A percentile compares a stretch with the other conserved stretches of the same genome.
phyloP scores from a whole-genome alignment of 2,888 invertebrate genomes.

The Drosophila tanythrix region DNA sequence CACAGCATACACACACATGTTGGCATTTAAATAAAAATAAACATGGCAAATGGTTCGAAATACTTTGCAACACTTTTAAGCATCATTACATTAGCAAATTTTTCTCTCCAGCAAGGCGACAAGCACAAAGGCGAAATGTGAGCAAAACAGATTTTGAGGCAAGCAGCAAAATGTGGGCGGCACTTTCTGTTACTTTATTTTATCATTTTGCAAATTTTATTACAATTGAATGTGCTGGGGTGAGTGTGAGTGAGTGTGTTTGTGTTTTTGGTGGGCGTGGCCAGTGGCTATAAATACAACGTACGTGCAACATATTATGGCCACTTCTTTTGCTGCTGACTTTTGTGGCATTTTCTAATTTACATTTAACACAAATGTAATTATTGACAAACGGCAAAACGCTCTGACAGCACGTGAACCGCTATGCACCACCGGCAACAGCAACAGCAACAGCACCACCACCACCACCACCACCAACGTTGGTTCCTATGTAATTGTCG shows the following conservation, averaged over 20 bases:
- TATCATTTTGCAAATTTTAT: constrained; percentile 41
- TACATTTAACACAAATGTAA: constrained; percentile 78
- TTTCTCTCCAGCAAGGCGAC: constrained; percentile 11
- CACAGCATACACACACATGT: constrained; percentile 51
- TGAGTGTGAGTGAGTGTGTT: constrained; percentile 16
- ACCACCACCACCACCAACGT: constrained; percentile 11
- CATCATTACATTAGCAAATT: constrained; percentile 81
- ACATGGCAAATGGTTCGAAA: constrained; percentile 72
- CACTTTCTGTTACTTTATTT: not conserved
- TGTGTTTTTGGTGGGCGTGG: constrained; percentile 45
- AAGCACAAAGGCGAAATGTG: constrained; percentile 43
- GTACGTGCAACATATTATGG: constrained; percentile 46
- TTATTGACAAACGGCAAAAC: constrained; percentile 68
- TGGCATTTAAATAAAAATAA: constrained; percentile 79
- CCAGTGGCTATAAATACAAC: constrained; percentile 35
- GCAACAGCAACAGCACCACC: constrained; percentile 9
- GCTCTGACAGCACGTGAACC: constrained; percentile 52
- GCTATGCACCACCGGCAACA: constrained; percentile 15
- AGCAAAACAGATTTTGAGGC: constrained; percentile 40
- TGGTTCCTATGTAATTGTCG: constrained; percentile 73
- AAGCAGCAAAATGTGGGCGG: constrained; percentile 44
- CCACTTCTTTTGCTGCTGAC: constrained; percentile 46
- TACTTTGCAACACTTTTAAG: constrained; percentile 82
- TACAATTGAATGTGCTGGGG: constrained; percentile 21
- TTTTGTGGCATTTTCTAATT: constrained; percentile 73